Percentiles rank a stretch among this genome's conserved stretches.
Conservation (phyloP, 2,888 invertebrate species). For the Lordiphosa andalusiaca region DNA sequence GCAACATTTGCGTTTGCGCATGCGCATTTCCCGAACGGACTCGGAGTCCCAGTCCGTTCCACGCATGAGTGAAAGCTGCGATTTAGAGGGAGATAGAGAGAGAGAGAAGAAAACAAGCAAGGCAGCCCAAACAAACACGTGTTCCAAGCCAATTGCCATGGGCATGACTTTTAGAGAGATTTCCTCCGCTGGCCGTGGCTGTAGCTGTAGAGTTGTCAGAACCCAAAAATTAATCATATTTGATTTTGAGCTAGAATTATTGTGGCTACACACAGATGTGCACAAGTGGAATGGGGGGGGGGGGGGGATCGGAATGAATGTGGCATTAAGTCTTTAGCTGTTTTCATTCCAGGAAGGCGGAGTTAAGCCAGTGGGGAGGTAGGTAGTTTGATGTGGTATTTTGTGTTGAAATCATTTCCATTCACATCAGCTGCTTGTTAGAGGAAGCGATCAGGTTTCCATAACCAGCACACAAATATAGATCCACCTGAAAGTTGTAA, state of each 20-base stretch:
- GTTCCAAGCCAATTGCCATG: slow-evolving; percentile 63
- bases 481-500: too few relatives aligned
- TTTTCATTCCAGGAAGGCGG: slow-evolving; percentile 9
- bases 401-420: slow-evolving; percentile 40
- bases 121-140: slow-evolving; percentile 52
- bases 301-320: slow-evolving; percentile 4
- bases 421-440: slow-evolving; percentile 28
- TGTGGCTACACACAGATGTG: slow-evolving; percentile 39
- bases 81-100: slow-evolving; percentile 47
- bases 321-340: slow-evolving; percentile 9
- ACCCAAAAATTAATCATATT: slow-evolving; percentile 65
- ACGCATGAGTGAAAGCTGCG: slow-evolving; percentile 74
- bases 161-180: slow-evolving; percentile 20
- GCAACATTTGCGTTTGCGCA: slow-evolving; percentile 72
- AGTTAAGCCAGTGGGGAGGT: background rate
- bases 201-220: too few relatives aligned
- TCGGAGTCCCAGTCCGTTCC: slow-evolving; percentile 23
- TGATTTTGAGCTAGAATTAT: slow-evolving; percentile 49
- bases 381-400: background rate
- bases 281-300: slow-evolving; percentile 3
- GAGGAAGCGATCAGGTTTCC: slow-evolving; percentile 53
- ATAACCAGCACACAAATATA: slow-evolving; percentile 3
- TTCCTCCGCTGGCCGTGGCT: too few relatives aligned
- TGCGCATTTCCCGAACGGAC: slow-evolving; percentile 53
- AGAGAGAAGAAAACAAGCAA: slow-evolving; percentile 5